Evolutionary conservation across 2,113 vertebrate species (phyloP).

Genomic region (Scytalopus superciliaris): DNA sequence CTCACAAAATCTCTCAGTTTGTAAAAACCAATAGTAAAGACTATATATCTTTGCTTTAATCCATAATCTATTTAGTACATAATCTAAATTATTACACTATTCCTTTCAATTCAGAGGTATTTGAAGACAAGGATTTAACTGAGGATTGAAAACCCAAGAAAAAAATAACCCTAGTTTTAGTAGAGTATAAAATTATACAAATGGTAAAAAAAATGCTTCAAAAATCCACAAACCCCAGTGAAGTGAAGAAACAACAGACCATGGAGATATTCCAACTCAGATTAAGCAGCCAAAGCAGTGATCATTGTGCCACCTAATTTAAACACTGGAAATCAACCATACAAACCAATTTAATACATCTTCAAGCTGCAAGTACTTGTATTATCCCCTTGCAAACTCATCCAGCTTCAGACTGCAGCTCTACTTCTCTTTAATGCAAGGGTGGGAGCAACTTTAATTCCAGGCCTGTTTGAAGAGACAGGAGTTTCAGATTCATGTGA

Average conservation of each 20-base stretch:
- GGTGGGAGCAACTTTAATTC: background rate
- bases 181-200: background rate
- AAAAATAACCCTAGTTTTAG: background rate
- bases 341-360: background rate
- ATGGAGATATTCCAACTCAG: background rate
- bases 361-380: background rate
- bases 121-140: background rate
- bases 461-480: background rate
- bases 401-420: background rate
- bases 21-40: background rate
- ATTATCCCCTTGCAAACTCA: background rate
- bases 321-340: background rate
- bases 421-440: background rate
- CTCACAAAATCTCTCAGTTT: background rate
- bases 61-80: background rate
- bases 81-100: background rate
- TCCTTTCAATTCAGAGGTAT: background rate
- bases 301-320: background rate
- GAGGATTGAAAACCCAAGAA: background rate
- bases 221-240: background rate
- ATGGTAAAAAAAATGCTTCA: background rate
- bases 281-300: background rate
- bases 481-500: background rate
- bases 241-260: background rate
- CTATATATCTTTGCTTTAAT: background rate